Base-by-base conservation (phyloP, 2,888 invertebrate genomes). In the Malacosoma neustria region DNA sequence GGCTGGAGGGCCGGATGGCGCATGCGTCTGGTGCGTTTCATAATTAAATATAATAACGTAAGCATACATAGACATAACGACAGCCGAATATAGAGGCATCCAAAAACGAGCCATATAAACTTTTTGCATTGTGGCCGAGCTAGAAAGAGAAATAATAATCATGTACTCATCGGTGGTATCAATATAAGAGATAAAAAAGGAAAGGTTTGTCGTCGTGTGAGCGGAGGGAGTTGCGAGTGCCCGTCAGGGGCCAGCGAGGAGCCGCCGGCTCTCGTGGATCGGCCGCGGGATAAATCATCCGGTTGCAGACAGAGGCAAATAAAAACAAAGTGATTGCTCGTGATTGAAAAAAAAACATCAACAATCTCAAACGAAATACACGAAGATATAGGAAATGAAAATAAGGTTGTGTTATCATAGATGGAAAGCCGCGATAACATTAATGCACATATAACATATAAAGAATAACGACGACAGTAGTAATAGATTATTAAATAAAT, bases 21-120 rank as follows among this genome's bases (percentile, higher is more conserved):
- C 84, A 82, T 82, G 84, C 82, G 59, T 46, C 77, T 79, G 79
- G 66, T 72, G 73, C 67, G 44, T 45, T 57, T 9, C 22, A 51
- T 55, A 67, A 72, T 48, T 66, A 68, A 72, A 61, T 57, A 71
- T 44, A 72, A 61, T 73, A 82, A 70, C 72, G 71, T 71, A 82
- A 84, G 84, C 84, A 80, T 84, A 84, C 84, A 84, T 77, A 81
- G 82, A 84, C 75, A 82, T 66, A 80, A 82, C 61, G 76, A 84
- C 81, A 84, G 80, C 80, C 82, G 82, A 61, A 81, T 66, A 82
- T 74, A 80, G 75, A 81, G 77, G 74, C 82, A 80, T 80, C 81
- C 82, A 80, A 82, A 75, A 73, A 84, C 82, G 82, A 84, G 84
- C 84, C 82, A 82, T 76, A 75, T 75, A 69, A 79, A 82, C 75